Evolutionary conservation across 2,797 vertebrate species (phyloP).

Genomic region (Cuculus canorus): DNA sequence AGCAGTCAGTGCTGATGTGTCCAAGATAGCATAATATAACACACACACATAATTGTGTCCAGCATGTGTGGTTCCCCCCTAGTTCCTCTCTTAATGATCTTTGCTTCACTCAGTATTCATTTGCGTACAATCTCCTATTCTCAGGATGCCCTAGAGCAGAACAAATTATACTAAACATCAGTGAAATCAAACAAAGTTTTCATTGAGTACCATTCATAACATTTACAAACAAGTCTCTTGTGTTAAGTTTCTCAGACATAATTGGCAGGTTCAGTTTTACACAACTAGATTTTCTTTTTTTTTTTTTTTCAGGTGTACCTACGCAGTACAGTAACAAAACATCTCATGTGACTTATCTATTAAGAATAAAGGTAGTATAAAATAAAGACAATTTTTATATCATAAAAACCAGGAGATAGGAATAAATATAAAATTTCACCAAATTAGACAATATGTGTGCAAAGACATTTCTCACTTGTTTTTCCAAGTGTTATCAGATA

Average conservation of each 20-base stretch:
- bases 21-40: conserved; percentile 74
- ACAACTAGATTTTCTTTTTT: background rate
- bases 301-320: background rate
- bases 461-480: background rate
- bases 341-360: background rate
- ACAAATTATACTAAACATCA: conserved; percentile 75
- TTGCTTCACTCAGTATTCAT: conserved; percentile 72
- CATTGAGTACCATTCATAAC: conserved; percentile 66
- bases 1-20: conserved; percentile 72
- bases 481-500: background rate
- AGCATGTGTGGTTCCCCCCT: conserved; percentile 73
- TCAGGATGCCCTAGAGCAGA: conserved; percentile 73
- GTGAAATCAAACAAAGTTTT: conserved; percentile 73
- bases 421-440: background rate
- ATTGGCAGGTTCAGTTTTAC: conserved; percentile 53
- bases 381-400: background rate
- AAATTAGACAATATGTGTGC: background rate
- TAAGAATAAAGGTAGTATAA: background rate
- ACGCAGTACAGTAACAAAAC: background rate
- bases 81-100: conserved; percentile 75
- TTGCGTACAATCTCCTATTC: conserved; percentile 73
- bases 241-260: conserved; percentile 62
- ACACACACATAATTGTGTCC: conserved; percentile 68
- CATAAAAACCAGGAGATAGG: background rate
- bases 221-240: conserved; percentile 68